phyloP scores from a whole-genome alignment of 2,797 vertebrate species.

The Neoniphon sammara region DNA sequence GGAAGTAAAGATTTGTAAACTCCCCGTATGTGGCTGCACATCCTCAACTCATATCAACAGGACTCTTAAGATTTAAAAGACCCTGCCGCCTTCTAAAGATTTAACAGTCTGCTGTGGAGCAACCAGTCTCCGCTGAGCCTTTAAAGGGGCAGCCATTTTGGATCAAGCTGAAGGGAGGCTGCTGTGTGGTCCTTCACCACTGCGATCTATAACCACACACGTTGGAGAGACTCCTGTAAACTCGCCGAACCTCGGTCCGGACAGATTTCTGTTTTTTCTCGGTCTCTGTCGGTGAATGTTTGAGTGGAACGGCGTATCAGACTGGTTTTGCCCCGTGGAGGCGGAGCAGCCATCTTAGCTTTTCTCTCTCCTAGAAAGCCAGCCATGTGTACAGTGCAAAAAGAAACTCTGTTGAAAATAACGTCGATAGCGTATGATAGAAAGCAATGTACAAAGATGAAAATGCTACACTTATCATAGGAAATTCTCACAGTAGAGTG shows the following conservation, averaged over 20 bases:
- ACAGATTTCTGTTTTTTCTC: slow-evolving; percentile 23
- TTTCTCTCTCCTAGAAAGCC: slow-evolving; percentile 48
- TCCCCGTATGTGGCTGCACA: not conserved
- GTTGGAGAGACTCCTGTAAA: slow-evolving; percentile 19
- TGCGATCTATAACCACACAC: not conserved
- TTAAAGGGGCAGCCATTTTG: slow-evolving; percentile 12
- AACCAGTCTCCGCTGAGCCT: slow-evolving; percentile 4
- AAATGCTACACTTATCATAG: slow-evolving; percentile 57
- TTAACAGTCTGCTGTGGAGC: not conserved
- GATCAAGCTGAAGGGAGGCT: not conserved
- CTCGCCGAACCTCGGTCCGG: not conserved
- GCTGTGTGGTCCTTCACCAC: not conserved
- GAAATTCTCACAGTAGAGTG: slow-evolving; percentile 62
- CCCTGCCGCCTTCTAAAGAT: not conserved
- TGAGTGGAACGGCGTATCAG: slow-evolving; percentile 2
- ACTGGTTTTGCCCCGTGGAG: not conserved
- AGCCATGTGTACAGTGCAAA: slow-evolving; percentile 62
- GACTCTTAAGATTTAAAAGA: not conserved
- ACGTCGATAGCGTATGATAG: slow-evolving; percentile 36
- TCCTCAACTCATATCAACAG: slow-evolving; percentile 20
- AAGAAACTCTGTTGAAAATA: slow-evolving; percentile 20
- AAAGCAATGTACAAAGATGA: slow-evolving; percentile 62
- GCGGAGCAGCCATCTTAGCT: slow-evolving; percentile 18
- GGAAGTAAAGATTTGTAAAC: not conserved
- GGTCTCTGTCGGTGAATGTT: slow-evolving; percentile 16